Evolutionary conservation across 2,888 invertebrate species (phyloP), one percentile per base, ranked within the genome.

Genomic region (Phania funesta): DNA sequence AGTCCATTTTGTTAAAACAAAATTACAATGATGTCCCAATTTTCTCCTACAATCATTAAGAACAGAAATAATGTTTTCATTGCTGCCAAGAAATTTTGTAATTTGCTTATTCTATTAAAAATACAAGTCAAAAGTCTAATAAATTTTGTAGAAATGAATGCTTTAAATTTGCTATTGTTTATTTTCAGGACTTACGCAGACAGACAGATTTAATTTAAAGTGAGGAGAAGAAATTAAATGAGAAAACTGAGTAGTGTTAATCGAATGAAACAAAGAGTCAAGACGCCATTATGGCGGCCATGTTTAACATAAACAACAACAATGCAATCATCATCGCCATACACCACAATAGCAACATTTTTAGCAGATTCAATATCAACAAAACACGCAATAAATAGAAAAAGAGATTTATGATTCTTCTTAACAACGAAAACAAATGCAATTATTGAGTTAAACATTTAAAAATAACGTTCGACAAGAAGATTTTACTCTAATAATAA

Each of bases 241-340:
- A 38, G 9, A 52, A 5, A 18, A 26, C 8, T 64, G 54, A 48
- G 38, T 46, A 48, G 26, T 38, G 32, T 38, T 38, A 77, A 62
- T 46, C 20, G 38, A 70, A 22, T 9, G 20, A 20, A 29, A 24
- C 16, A 58, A 13, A 32, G 22, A 20, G 46, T 24, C n/a, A 18
- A 56, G 56, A 58, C 56, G 41, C 35, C 78, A 64, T 54, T 52
- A 78, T 82, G 78, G 74, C 73, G 68, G 44, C 8, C 46, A 29
- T 52, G 13, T 65, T 74, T 18, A 48, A 50, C 22, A 20, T 22
- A 18, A 64, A 46, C 8, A 29, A 20, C 22, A 70, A 50, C 24
- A 44, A 64, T 38, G 50, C 16, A 56, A 11, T n/a, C 44, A 54
- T 46, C 56, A 32, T 2, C 24, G 46, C 22, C 16, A 68, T 20